Conservation (phyloP, 2,888 invertebrate genomes). For the Pasiphila rectangulata region DNA sequence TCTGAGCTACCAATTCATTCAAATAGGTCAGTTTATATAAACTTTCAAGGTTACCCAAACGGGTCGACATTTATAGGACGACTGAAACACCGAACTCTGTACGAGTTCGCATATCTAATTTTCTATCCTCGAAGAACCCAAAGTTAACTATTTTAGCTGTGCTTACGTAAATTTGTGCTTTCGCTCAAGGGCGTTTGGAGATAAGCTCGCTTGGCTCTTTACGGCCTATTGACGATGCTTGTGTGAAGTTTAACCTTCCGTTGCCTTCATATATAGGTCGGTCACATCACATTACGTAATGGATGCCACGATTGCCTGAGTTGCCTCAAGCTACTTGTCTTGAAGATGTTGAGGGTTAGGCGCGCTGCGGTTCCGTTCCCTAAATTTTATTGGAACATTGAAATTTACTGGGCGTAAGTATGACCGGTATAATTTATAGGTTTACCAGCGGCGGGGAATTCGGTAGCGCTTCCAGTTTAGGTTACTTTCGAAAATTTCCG, state of each 20-base stretch:
- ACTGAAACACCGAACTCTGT: not conserved
- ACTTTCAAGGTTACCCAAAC: conserved; percentile 11
- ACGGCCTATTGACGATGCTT: conserved; percentile 41
- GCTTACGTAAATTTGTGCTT: conserved; percentile 41
- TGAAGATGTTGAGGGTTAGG: conserved; percentile 38
- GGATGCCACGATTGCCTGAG: conserved; percentile 45
- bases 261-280: conserved; percentile 50
- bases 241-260: conserved; percentile 59
- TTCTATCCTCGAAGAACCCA: conserved; percentile 4
- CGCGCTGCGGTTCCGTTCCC: conserved; percentile 27
- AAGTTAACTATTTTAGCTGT: conserved; percentile 11
- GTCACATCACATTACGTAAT: conserved; percentile 57
- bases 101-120: conserved; percentile 1
- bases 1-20: not conserved
- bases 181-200: conserved; percentile 39
- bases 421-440: conserved; percentile 2
- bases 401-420: conserved; percentile 27
- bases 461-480: not conserved
- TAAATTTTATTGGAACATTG: conserved; percentile 37
- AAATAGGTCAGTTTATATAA: conserved; percentile 3
- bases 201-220: conserved; percentile 40
- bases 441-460: not conserved
- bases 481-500: not conserved
- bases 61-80: conserved; percentile 3
- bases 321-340: conserved; percentile 36